Base-by-base conservation (phyloP, 2,797 vertebrate species). In the Linurgus olivaceus region DNA sequence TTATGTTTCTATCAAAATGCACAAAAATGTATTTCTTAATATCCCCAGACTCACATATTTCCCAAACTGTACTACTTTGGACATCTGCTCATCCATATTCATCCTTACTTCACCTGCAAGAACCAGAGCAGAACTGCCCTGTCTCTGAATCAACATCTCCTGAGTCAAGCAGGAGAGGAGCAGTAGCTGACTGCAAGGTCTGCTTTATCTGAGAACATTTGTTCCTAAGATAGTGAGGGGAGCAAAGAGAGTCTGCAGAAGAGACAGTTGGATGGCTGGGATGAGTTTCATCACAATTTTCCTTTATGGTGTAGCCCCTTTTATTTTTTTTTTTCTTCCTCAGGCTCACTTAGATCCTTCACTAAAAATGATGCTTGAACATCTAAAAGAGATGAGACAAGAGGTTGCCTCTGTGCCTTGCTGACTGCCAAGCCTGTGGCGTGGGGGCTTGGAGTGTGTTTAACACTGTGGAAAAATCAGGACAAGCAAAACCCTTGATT, bases 1-100 rank as follows among this genome's bases (percentile, higher is more conserved):
- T 90, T 95, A 84, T 4, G 16, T 90, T 93, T 92, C 88, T 73
- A 31, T 81, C 70, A 55, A 77, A 88, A 72, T 83, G 82, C 85
- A 80, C 90, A 85, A 88, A 94, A 93, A 92, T 90, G 29, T 92
- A 38, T 70, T 58, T 90, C 82, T 91, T 96, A 88, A 95, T 94
- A 94, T 96, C 82, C 74, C 72, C 70, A 68, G 90, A 65, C 72
- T 96, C 81, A 50, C 28, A 13, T 91, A 65, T 89, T 95, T 90
- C 79, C 79, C 38, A 19, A 45, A 77, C 48, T 86, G 40, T 82
- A 83, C 47, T 28, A 77, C 54, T 73, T 76, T 51, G 62, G 66
- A 91, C 6, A 65, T 81, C 68, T 78, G 54, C 80, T 96, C 74
- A 87, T 95, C 57, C 74, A 88, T 95, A 96, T 94, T 96, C 67